Conservation (phyloP, 2,113 vertebrate species). For the Onychostruthus taczanowskii region DNA sequence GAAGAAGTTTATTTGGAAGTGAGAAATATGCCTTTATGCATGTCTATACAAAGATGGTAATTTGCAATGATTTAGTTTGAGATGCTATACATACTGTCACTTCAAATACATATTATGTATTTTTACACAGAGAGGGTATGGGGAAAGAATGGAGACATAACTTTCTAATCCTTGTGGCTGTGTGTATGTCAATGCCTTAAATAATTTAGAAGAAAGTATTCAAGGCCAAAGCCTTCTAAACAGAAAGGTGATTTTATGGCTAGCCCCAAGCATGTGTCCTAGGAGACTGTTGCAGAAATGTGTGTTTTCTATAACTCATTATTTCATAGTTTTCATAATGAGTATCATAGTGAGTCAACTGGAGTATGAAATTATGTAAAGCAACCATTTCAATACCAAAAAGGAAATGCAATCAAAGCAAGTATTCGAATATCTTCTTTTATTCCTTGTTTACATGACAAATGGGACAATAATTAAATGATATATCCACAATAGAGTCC, state of each 20-base stretch:
- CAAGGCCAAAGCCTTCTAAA: background rate
- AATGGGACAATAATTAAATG: background rate
- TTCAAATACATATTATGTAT: background rate
- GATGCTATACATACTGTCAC: background rate
- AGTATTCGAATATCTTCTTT: background rate
- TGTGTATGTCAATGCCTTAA: background rate
- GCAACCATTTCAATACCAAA: background rate
- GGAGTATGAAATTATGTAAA: background rate
- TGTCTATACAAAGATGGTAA: background rate
- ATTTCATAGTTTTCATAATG: background rate
- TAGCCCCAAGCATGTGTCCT: background rate
- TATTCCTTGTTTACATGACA: slow-evolving; percentile 13
- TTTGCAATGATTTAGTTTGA: background rate
- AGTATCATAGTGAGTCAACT: background rate
- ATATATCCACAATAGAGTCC: slow-evolving; percentile 9
- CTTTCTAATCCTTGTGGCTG: background rate
- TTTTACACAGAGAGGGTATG: background rate
- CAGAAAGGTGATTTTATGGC: background rate
- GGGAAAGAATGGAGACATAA: background rate
- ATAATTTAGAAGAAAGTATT: background rate
- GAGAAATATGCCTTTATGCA: background rate
- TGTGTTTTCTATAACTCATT: background rate
- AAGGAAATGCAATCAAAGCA: background rate
- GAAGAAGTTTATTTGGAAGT: background rate
- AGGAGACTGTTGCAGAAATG: background rate